phyloP scores from a whole-genome alignment of 2,113 vertebrate genomes.

The Coregonus clupeaformis region DNA sequence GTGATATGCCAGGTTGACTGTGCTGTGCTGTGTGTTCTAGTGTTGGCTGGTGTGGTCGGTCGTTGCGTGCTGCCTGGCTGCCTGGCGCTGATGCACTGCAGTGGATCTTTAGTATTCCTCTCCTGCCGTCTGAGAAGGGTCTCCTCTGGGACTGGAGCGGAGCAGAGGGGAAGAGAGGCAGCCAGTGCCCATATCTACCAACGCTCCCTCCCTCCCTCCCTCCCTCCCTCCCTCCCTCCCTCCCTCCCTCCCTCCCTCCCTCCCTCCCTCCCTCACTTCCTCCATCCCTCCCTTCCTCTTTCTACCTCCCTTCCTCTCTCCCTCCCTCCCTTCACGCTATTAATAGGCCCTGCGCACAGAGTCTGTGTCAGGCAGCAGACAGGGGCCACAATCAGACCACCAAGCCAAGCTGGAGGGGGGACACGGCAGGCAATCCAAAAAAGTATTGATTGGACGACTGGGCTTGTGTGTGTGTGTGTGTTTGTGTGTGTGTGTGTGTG shows the following conservation, averaged over 20 bases:
- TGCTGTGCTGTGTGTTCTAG: neutral
- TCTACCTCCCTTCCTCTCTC: too few relatives aligned
- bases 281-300: too few relatives aligned
- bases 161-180: neutral
- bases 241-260: too few relatives aligned
- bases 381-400: neutral
- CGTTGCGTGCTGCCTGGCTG: neutral
- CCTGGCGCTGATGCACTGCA: constrained; percentile 22
- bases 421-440: constrained; percentile 3
- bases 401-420: neutral
- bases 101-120: constrained; percentile 28
- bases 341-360: neutral
- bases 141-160: constrained; percentile 3
- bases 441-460: neutral
- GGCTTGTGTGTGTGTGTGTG: neutral
- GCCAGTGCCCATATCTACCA: neutral
- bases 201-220: too few relatives aligned
- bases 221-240: too few relatives aligned
- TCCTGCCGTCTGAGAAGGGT: constrained; percentile 5
- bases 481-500: neutral
- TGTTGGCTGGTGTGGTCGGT: neutral
- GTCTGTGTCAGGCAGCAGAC: constrained; percentile 12
- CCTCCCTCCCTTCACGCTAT: neutral
- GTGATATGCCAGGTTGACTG: too few relatives aligned
- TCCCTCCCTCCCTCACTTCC: too few relatives aligned